Percentiles rank a stretch among this genome's conserved stretches.
These are phyloP conservation scores for Selene dorsalis DNA, from an alignment of 2,797 vertebrate genomes.

Conservation along the genomic window DNA sequence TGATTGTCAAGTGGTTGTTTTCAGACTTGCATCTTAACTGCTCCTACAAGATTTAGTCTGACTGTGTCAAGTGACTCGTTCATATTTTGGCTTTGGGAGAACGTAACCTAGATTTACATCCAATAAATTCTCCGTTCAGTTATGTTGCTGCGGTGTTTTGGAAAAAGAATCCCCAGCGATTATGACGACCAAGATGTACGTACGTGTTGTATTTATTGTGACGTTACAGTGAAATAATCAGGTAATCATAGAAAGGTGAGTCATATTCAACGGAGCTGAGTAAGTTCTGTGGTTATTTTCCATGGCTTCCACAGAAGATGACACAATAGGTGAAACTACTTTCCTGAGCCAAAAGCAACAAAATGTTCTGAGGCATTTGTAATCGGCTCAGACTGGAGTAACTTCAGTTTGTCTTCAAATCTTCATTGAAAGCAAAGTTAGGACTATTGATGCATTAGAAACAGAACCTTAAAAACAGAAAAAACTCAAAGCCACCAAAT, in stretches of 20 bases:
- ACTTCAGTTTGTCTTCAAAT: conserved; percentile 13
- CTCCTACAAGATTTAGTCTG: conserved; percentile 1
- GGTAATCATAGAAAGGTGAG: conserved; percentile 73
- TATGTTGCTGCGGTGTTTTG: conserved; percentile 27
- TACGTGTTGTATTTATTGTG: conserved; percentile 18
- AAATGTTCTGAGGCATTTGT: conserved; percentile 11
- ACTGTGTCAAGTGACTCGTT: conserved; percentile 6
- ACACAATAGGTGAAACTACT: conserved; percentile 65
- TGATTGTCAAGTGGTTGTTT: neutral
- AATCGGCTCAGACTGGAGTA: neutral
- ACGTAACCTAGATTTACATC: neutral
- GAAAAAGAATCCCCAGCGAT: conserved; percentile 7
- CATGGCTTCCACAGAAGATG: conserved; percentile 69
- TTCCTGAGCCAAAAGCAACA: conserved; percentile 42
- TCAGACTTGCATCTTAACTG: neutral
- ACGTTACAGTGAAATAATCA: conserved; percentile 47
- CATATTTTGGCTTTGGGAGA: conserved; percentile 8
- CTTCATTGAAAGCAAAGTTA: conserved; percentile 12
- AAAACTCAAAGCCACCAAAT: conserved; percentile 15
- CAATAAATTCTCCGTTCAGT: neutral
- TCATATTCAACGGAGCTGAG: conserved; percentile 70
- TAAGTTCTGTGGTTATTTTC: conserved; percentile 80
- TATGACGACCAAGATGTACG: neutral
- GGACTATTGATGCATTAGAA: conserved; percentile 7
- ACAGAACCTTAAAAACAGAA: conserved; percentile 4